Evolutionary conservation across 2,888 invertebrate genomes (phyloP), one percentile per base, ranked within the genome.

Genomic region (Cancer borealis): DNA sequence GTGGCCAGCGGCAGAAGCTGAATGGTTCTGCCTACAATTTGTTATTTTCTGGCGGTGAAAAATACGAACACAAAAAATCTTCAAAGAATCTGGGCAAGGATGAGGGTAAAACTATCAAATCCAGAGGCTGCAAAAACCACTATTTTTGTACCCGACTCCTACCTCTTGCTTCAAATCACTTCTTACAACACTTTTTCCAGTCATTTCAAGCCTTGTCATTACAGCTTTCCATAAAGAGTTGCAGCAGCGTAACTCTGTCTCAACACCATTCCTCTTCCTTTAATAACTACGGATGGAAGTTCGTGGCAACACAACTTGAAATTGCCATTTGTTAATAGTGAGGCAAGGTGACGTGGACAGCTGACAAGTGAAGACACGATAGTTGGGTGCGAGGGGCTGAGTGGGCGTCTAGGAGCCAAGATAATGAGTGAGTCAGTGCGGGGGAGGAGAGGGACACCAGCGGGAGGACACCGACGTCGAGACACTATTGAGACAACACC

Each of bases 271-370:
- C 30, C 79, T 30, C 79, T 10, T 79, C 30, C 79, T 79, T 14
- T 1, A 79, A 66, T 4, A 21, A 21, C 21, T 21, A 14, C 66
- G 79, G 79, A 30, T 8, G 79, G 79, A 79, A 30, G 30, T 12
- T 79, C 79, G 79, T 79, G 79, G 79, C 14, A 79, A 79, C 79
- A 79, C 79, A 79, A 79, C 79, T 79, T 79, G 79, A 79, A 79
- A 79, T 79, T 79, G 30, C 21, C 79, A 79, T 79, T 79, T 79
- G 79, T 79, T 79, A 30, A 30, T 30, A 79, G 30, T 30, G 79
- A 79, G 79, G 26, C 79, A 30, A 79, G 30, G 26, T 79, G 79
- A 79, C 79, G 79, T 10, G 79, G 79, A 30, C 30, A 10, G 10
- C 30, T 30, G 79, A 79, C 79, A 79, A 79, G 79, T 79, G 26